These are phyloP conservation scores for Cinclus mexicanus DNA, from an alignment of 2,113 vertebrate species.

Conservation along the genomic window DNA sequence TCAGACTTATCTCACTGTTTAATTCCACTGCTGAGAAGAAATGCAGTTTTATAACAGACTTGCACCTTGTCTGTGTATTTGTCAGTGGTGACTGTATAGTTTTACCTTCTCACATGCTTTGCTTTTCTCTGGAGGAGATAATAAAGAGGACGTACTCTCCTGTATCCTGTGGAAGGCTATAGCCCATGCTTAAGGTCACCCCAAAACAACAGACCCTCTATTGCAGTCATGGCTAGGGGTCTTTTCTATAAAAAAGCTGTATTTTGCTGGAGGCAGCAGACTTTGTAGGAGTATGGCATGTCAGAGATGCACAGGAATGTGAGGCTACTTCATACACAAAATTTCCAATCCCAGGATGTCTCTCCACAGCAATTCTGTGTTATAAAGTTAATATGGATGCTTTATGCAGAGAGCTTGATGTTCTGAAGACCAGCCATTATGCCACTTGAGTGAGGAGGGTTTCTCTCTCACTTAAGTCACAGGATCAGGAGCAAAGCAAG, in stretches of 20 bases:
- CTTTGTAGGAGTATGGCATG: background rate
- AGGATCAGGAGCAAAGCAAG: background rate
- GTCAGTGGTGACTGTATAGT: background rate
- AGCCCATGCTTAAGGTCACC: background rate
- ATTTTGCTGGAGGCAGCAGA: slow-evolving; percentile 1
- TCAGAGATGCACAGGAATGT: slow-evolving; percentile 13
- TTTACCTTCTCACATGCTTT: background rate
- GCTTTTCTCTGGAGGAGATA: background rate
- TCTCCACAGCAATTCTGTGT: background rate
- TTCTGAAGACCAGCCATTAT: background rate
- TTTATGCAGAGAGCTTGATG: background rate
- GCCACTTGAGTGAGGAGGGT: rapidly evolving
- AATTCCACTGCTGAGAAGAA: slow-evolving; percentile 27
- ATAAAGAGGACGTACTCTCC: background rate
- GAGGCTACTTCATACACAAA: background rate
- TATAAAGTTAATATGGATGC: background rate
- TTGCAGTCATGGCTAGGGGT: background rate
- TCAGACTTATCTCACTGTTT: slow-evolving; percentile 56
- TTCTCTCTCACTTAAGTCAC: background rate
- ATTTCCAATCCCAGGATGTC: background rate
- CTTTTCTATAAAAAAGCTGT: background rate
- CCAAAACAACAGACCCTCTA: slow-evolving; percentile 36
- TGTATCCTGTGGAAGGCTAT: background rate
- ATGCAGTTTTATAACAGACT: background rate
- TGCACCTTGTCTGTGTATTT: background rate